Percentiles rank a stretch among this genome's conserved stretches.
Conservation (phyloP, 2,113 vertebrate species). For the Daubentonia madagascariensis region DNA sequence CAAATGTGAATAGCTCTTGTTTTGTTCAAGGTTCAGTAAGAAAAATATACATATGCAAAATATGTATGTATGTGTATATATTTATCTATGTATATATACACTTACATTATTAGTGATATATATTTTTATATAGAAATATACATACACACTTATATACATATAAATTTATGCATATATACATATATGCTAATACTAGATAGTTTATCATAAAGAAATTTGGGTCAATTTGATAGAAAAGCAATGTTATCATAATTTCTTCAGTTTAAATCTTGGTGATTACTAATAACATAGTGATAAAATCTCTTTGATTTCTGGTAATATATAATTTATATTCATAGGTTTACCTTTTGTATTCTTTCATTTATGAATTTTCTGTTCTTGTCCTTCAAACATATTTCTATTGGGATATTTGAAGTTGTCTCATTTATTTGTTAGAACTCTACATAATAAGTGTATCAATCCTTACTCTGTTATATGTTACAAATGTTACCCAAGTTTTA, state of each 20-base stretch:
- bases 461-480: not conserved
- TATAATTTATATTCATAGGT: not conserved
- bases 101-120: not conserved
- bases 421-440: slow-evolving; percentile 3
- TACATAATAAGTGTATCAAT: not conserved
- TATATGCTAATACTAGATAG: not conserved
- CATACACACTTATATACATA: not conserved
- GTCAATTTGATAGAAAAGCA: not conserved
- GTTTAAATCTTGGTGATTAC: not conserved
- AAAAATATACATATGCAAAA: not conserved
- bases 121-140: not conserved
- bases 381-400: not conserved
- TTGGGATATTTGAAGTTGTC: not conserved
- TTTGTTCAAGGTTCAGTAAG: not conserved
- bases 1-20: not conserved
- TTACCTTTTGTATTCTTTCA: not conserved
- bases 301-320: not conserved
- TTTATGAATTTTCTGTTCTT: not conserved
- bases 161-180: too few species aligned
- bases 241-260: not conserved
- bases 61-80: not conserved
- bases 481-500: not conserved
- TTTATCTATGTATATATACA: not conserved
- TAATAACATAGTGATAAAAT: not conserved
- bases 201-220: not conserved